Percentiles rank a stretch among this genome's conserved stretches.
Conservation (phyloP, 2,113 vertebrate genomes). For the Platichthys stellatus region DNA sequence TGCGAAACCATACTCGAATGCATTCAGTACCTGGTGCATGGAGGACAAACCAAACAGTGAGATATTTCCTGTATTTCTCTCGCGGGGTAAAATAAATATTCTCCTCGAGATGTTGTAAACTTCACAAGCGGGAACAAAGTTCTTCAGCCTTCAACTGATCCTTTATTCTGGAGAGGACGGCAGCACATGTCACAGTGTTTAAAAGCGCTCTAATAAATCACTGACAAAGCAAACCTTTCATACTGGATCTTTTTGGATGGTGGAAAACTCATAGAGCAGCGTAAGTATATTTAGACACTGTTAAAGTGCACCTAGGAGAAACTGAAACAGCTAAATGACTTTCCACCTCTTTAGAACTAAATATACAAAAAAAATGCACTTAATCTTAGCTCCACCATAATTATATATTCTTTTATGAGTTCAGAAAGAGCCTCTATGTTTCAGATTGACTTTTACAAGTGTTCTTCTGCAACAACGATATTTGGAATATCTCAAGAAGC, state of each 20-base stretch:
- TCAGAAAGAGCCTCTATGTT: background rate
- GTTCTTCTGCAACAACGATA: background rate
- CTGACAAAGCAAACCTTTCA: conserved; percentile 59
- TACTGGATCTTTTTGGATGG: conserved; percentile 37
- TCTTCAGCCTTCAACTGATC: conserved; percentile 41
- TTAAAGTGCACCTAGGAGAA: background rate
- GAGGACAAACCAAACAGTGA: conserved; percentile 38
- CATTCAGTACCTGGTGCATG: conserved; percentile 31
- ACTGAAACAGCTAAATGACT: conserved; percentile 6
- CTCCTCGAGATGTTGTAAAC: conserved; percentile 54
- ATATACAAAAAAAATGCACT: too few species aligned
- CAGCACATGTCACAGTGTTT: conserved; percentile 61
- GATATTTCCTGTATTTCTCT: conserved; percentile 55
- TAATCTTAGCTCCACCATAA: background rate
- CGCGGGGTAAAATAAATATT: conserved; percentile 55
- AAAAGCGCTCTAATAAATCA: conserved; percentile 58
- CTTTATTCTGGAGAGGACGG: conserved; percentile 43
- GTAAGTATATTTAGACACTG: conserved; percentile 17
- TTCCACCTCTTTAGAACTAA: background rate
- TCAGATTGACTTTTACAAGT: background rate
- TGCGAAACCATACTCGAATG: conserved; percentile 29
- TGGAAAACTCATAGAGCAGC: conserved; percentile 35
- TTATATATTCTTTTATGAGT: background rate
- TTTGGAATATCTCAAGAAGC: background rate
- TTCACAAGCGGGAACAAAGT: conserved; percentile 41